Conservation (phyloP, 2,113 vertebrate genomes). For the Pagrus major region DNA sequence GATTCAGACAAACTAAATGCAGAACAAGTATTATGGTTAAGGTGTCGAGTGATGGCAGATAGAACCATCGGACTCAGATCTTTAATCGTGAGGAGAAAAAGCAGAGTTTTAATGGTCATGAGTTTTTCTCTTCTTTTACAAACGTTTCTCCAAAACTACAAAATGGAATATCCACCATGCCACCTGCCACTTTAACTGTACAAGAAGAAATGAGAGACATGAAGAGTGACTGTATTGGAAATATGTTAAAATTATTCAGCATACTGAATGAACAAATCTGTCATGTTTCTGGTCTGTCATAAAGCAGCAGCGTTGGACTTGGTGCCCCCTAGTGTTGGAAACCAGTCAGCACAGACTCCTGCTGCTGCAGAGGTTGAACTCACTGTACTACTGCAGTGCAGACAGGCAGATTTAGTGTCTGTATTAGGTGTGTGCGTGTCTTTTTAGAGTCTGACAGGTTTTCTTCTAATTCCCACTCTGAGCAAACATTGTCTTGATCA, state of each 20-base stretch:
- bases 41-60: background rate
- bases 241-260: background rate
- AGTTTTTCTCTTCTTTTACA: background rate
- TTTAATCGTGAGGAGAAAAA: background rate
- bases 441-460: background rate
- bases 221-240: background rate
- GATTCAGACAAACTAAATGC: background rate
- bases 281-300: background rate
- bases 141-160: background rate
- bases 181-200: background rate
- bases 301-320: background rate
- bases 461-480: background rate
- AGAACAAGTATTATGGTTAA: background rate
- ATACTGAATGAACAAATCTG: background rate
- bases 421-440: background rate
- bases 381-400: conserved; percentile 69
- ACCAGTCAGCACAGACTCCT: background rate
- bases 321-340: conserved; percentile 41
- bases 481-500: background rate
- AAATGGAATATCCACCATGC: background rate
- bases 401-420: conserved; percentile 17
- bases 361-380: conserved; percentile 29
- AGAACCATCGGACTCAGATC: background rate
- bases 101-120: background rate
- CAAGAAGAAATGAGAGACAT: background rate